A percentile compares a stretch with the other conserved stretches of the same genome.
These are phyloP conservation scores for Yponomeuta sedellus DNA, from an alignment of 2,888 invertebrate genomes.

Conservation along the genomic window DNA sequence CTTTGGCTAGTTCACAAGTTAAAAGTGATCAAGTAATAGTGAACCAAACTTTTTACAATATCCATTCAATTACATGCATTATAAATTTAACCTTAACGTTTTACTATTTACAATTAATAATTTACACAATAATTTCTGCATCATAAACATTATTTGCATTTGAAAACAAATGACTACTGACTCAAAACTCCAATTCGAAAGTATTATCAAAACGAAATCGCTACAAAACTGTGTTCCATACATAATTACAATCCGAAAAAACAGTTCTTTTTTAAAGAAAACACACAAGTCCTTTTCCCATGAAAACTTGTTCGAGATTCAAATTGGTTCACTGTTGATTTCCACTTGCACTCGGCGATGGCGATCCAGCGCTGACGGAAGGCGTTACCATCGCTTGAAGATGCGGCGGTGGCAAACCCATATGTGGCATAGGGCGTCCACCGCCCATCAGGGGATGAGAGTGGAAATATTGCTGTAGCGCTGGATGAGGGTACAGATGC, in stretches of 20 bases:
- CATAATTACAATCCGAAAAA: neutral
- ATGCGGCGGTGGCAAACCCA: slow-evolving; percentile 65
- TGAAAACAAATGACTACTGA: neutral
- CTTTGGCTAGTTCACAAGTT: neutral
- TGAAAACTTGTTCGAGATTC: slow-evolving; percentile 4
- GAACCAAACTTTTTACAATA: neutral
- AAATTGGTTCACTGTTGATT: slow-evolving; percentile 35
- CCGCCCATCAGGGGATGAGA: slow-evolving; percentile 77
- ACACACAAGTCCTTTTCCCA: neutral
- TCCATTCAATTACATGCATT: neutral
- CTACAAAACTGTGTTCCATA: too few relatives aligned
- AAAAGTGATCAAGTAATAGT: neutral
- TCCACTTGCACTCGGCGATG: slow-evolving; percentile 56
- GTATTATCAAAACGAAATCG: neutral
- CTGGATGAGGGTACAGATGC: slow-evolving; percentile 71
- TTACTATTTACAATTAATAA: slow-evolving; percentile 34
- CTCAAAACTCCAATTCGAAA: neutral
- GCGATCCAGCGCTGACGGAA: slow-evolving; percentile 55
- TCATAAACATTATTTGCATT: neutral
- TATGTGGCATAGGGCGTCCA: slow-evolving; percentile 60
- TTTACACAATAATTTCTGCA: slow-evolving; percentile 30
- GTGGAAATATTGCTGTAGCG: slow-evolving; percentile 79
- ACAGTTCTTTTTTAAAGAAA: neutral
- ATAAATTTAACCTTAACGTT: slow-evolving; percentile 21
- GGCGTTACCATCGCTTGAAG: slow-evolving; percentile 64